Evolutionary conservation across 2,888 invertebrate species (phyloP).

Genomic region (Neuroscelio doddi): DNA sequence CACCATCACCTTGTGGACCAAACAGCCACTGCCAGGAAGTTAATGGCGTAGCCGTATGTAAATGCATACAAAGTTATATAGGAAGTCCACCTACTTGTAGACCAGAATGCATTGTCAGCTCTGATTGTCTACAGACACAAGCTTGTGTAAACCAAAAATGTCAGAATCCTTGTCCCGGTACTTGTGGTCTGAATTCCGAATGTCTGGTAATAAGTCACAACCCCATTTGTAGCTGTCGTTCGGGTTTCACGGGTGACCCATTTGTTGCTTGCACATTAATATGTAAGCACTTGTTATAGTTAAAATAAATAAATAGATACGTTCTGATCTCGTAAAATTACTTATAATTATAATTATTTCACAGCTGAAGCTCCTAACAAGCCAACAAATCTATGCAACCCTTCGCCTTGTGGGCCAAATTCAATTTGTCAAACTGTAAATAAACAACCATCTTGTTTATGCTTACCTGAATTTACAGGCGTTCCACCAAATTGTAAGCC

Average conservation of each 20-base stretch:
- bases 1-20: slow-evolving; percentile 73
- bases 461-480: slow-evolving; percentile 79
- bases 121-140: slow-evolving; percentile 74
- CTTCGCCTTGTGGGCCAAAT: slow-evolving; percentile 78
- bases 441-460: slow-evolving; percentile 83
- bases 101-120: slow-evolving; percentile 88
- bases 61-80: slow-evolving; percentile 83
- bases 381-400: slow-evolving; percentile 78
- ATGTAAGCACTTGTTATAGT: slow-evolving; percentile 71
- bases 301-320: too few relatives aligned
- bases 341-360: too few relatives aligned
- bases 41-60: slow-evolving; percentile 85
- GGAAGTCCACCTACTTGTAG: slow-evolving; percentile 85
- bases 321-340: too few relatives aligned
- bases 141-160: slow-evolving; percentile 83
- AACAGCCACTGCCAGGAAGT: slow-evolving; percentile 74
- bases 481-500: slow-evolving; percentile 85
- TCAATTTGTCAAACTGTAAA: slow-evolving; percentile 76
- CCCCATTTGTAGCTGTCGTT: slow-evolving; percentile 76
- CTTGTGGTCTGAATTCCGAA: slow-evolving; percentile 75
- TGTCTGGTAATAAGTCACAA: slow-evolving; percentile 76
- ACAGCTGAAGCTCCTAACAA: too few relatives aligned
- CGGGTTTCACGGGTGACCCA: slow-evolving; percentile 75
- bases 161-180: slow-evolving; percentile 82
- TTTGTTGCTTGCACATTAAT: slow-evolving; percentile 73